A percentile compares a stretch with the other conserved stretches of the same genome.
phyloP scores from a whole-genome alignment of 2,797 vertebrate genomes.

The Cyclopterus lumpus region DNA sequence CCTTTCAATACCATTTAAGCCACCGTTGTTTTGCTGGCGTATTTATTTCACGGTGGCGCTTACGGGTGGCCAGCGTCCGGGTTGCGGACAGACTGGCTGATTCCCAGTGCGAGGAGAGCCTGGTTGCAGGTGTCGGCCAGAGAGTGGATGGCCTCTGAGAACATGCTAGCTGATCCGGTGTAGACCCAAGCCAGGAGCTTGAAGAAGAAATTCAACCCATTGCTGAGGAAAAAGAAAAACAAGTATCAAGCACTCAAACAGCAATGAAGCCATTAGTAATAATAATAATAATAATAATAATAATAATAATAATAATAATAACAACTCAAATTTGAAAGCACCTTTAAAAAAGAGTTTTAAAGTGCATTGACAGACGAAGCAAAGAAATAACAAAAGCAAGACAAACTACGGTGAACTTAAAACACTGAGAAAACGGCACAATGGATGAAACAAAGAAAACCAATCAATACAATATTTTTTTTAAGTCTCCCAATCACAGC shows the following conservation, averaged over 20 bases:
- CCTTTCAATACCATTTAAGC: not conserved
- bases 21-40: not conserved
- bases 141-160: constrained; percentile 98
- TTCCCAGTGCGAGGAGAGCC: constrained; percentile 94
- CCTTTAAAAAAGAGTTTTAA: not conserved
- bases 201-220: constrained; percentile 98
- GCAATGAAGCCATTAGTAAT: not conserved
- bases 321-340: not conserved
- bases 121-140: constrained; percentile 99
- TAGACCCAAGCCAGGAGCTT: constrained; percentile 99
- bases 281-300: not conserved
- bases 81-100: constrained; percentile 95
- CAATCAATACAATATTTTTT: not conserved
- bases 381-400: not conserved
- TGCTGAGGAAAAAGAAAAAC: constrained; percentile 83
- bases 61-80: constrained; percentile 96
- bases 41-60: constrained; percentile 52
- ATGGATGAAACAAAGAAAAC: not conserved
- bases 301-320: too few relatives aligned
- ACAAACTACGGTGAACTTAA: not conserved
- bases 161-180: constrained; percentile 98
- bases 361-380: not conserved
- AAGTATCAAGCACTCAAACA: constrained; percentile 17
- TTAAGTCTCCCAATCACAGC: not conserved
- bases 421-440: not conserved